A percentile compares a stretch with the other conserved stretches of the same genome.
phyloP scores from a whole-genome alignment of 2,888 invertebrate species.

The Amblyteles armatorius region DNA sequence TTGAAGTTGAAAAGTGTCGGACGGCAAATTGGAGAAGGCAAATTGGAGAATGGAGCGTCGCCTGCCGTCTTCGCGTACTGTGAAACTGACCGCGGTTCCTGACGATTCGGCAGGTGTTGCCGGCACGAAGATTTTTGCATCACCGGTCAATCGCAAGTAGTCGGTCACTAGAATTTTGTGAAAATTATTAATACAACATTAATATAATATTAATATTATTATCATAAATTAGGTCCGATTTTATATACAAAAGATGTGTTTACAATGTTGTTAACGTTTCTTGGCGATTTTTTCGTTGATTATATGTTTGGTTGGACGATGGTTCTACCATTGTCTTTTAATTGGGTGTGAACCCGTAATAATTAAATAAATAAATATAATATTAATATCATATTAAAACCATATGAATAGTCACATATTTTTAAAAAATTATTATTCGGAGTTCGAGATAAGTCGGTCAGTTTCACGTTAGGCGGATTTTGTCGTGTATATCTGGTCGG shows the following conservation, averaged over 20 bases:
- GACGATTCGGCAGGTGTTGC: background rate
- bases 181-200: background rate
- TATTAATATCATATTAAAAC: too few species aligned
- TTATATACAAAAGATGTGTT: too few species aligned
- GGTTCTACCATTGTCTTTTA: too few species aligned
- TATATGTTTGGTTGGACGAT: too few species aligned
- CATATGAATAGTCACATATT: background rate
- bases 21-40: slow-evolving; percentile 77
- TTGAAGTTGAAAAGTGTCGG: slow-evolving; percentile 75
- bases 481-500: slow-evolving; percentile 26
- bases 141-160: background rate
- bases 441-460: background rate
- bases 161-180: background rate
- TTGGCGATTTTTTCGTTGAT: too few species aligned
- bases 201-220: too few species aligned
- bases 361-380: too few species aligned
- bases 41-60: slow-evolving; percentile 69
- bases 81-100: background rate
- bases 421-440: background rate
- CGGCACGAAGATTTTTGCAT: background rate
- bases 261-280: too few species aligned
- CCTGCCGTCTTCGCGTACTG: background rate
- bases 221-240: too few species aligned
- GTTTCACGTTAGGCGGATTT: slow-evolving; percentile 4
- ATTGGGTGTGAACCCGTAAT: too few species aligned